phyloP scores from a whole-genome alignment of 1,140 invertebrate genomes.

The Daktulosphaira vitifoliae region DNA sequence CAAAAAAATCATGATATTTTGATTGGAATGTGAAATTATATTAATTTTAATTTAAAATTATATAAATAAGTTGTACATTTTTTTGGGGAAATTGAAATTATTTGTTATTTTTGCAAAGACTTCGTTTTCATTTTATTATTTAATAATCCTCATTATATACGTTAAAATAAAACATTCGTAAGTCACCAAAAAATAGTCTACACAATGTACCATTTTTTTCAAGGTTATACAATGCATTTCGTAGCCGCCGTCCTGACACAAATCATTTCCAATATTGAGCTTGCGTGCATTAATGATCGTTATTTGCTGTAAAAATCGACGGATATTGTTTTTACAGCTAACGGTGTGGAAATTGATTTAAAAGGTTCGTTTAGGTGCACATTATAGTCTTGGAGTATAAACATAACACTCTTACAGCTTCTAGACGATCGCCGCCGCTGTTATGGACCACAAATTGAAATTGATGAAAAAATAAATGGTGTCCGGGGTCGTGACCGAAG shows the following conservation, averaged over 20 bases:
- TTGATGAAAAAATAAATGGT: conserved; percentile 21
- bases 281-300: background rate
- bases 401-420: background rate
- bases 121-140: no score
- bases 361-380: background rate
- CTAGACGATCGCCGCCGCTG: background rate
- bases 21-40: no score
- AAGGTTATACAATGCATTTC: background rate
- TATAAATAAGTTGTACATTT: background rate
- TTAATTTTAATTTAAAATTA: no score
- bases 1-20: no score
- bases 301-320: background rate
- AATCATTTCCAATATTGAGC: background rate
- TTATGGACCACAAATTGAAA: conserved; percentile 15
- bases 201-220: background rate
- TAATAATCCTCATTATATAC: no score
- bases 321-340: background rate
- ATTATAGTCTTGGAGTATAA: background rate
- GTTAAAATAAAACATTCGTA: no score
- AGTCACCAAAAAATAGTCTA: no score
- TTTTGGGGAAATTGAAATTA: background rate
- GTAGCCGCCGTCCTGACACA: background rate
- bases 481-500: conserved; percentile 17
- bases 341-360: background rate
- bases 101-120: background rate